Conservation (phyloP, 2,797 vertebrate species). For the Hippoglossus hippoglossus region DNA sequence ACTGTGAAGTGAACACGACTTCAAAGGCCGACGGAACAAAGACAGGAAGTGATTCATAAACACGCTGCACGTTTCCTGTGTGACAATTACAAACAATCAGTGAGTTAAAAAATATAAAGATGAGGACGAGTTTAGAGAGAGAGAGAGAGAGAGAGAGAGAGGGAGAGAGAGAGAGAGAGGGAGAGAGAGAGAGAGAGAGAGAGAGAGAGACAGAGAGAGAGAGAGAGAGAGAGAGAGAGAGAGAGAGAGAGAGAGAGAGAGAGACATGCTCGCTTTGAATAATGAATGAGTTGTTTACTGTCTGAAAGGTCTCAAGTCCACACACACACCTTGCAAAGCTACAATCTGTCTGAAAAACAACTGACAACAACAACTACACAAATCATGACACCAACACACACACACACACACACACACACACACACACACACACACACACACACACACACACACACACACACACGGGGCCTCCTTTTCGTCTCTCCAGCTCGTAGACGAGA, state of each 20-base stretch:
- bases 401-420: constrained; percentile 7
- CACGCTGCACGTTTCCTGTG: neutral
- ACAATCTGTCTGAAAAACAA: no score
- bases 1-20: no score
- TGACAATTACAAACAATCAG: constrained; percentile 32
- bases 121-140: no score
- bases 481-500: constrained; percentile 5
- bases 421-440: constrained; percentile 8
- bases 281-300: constrained; percentile 56
- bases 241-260: neutral
- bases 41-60: constrained; percentile 22
- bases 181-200: no score
- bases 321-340: neutral
- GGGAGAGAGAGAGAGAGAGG: no score
- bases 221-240: constrained; percentile 1
- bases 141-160: neutral
- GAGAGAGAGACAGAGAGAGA: no score
- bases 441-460: neutral
- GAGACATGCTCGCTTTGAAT: constrained; percentile 32
- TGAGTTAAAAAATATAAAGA: constrained; percentile 5
- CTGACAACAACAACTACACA: no score
- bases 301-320: constrained; percentile 39
- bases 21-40: no score
- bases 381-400: neutral
- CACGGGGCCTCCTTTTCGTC: constrained; percentile 7